Evolutionary conservation across 2,797 vertebrate species (phyloP).

Genomic region (Gobionotothen gibberifrons): DNA sequence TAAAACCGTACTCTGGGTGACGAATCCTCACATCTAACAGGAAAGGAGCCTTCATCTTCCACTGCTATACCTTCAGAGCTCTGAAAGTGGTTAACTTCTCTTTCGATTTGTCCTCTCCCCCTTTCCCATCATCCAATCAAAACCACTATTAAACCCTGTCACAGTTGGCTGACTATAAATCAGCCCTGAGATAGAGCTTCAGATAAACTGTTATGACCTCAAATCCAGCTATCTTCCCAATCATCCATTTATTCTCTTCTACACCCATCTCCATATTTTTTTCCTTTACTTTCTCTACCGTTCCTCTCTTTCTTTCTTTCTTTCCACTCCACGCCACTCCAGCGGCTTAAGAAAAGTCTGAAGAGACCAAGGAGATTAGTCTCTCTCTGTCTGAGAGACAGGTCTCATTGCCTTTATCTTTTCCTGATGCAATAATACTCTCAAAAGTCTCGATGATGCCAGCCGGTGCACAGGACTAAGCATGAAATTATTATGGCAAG

Average conservation of each 20-base stretch:
- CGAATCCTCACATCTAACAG: constrained; percentile 21
- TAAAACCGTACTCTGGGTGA: constrained; percentile 7
- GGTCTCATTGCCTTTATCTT: constrained; percentile 77
- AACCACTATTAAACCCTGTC: constrained; percentile 27
- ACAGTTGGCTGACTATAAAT: constrained; percentile 58
- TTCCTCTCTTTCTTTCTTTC: constrained; percentile 20
- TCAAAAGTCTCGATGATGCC: constrained; percentile 48
- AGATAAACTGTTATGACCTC: constrained; percentile 22
- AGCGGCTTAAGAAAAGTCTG: constrained; percentile 58
- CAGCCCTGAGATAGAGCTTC: constrained; percentile 20
- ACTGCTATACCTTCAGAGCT: constrained; percentile 1
- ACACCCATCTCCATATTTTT: constrained; percentile 16
- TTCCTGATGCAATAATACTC: constrained; percentile 66
- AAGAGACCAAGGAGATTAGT: constrained; percentile 69
- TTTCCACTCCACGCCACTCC: constrained; percentile 56
- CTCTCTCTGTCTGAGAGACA: constrained; percentile 66
- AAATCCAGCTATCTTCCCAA: constrained; percentile 7
- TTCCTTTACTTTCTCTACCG: constrained; percentile 16
- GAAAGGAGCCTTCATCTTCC: constrained; percentile 1
- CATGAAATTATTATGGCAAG: constrained; percentile 25
- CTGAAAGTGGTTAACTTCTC: constrained; percentile 15
- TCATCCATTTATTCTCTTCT: constrained; percentile 11
- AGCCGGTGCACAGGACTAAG: constrained; percentile 5
- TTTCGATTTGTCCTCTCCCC: constrained; percentile 35
- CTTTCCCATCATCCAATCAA: constrained; percentile 47